A percentile compares a stretch with the other conserved stretches of the same genome.
Evolutionary conservation across 2,888 invertebrate genomes (phyloP).

Genomic region (Suillia variegata): DNA sequence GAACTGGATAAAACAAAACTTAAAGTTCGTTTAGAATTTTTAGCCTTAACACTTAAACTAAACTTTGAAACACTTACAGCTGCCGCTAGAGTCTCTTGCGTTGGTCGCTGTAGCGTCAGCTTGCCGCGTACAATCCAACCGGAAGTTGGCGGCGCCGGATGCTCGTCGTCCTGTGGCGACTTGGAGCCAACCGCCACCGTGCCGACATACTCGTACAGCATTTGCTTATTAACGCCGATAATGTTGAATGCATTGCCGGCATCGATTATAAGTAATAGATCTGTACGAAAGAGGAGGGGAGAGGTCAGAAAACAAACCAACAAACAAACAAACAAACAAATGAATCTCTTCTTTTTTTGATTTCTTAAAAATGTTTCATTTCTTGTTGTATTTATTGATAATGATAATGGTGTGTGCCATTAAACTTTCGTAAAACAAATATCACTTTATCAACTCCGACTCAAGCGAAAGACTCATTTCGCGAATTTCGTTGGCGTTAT

Average conservation of each 20-base stretch:
- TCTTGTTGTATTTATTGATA: neutral
- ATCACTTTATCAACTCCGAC: neutral
- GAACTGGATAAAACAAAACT: too few species aligned
- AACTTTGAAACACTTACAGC: too few species aligned
- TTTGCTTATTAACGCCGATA: constrained; percentile 59
- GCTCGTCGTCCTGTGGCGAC: constrained; percentile 57
- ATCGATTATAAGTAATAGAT: constrained; percentile 47
- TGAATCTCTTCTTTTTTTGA: neutral
- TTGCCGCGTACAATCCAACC: constrained; percentile 61
- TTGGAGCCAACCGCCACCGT: constrained; percentile 59
- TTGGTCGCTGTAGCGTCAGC: constrained; percentile 56
- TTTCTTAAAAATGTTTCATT: neutral
- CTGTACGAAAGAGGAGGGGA: constrained; percentile 28
- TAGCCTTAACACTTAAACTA: too few species aligned
- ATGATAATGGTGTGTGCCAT: neutral
- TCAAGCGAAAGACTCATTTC: neutral
- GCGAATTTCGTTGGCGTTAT: neutral
- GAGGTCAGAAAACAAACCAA: neutral
- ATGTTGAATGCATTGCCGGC: constrained; percentile 55
- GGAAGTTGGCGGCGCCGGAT: constrained; percentile 55
- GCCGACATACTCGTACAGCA: constrained; percentile 61
- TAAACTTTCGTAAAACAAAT: neutral
- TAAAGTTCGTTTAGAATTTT: too few species aligned
- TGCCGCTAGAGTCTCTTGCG: constrained; percentile 51
- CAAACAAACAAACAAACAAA: neutral